Conservation (phyloP, 2,113 vertebrate genomes). For the Puffinus mauretanicus region DNA sequence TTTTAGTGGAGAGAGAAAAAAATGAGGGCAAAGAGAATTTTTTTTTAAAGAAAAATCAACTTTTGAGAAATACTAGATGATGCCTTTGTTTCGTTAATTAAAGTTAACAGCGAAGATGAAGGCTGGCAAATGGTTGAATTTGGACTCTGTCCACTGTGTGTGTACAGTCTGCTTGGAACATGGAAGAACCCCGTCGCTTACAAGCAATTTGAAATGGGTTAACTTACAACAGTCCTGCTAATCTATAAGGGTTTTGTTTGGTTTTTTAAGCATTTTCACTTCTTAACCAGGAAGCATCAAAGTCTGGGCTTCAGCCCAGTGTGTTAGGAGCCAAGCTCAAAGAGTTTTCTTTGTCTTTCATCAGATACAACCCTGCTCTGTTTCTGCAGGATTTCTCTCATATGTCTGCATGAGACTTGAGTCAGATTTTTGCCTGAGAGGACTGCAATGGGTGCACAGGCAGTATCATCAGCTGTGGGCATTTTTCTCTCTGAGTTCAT, state of each 20-base stretch:
- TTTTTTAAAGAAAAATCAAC: not conserved
- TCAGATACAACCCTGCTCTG: not conserved
- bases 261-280: not conserved
- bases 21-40: not conserved
- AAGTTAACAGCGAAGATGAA: not conserved
- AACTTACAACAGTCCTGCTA: not conserved
- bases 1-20: not conserved
- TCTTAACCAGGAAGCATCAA: not conserved
- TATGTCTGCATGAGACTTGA: not conserved
- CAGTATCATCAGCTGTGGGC: not conserved
- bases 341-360: not conserved
- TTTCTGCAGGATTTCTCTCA: not conserved
- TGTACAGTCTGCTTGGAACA: not conserved
- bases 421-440: not conserved
- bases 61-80: not conserved
- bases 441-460: not conserved
- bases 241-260: not conserved
- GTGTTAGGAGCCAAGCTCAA: not conserved
- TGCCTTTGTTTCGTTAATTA: not conserved
- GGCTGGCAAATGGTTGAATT: not conserved
- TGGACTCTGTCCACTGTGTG: not conserved
- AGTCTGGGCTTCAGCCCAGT: not conserved
- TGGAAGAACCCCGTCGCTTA: fast-evolving
- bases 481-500: not conserved
- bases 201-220: not conserved